Evolutionary conservation across 2,888 invertebrate species (phyloP).

Genomic region (Thecocarcelia acutangulata): DNA sequence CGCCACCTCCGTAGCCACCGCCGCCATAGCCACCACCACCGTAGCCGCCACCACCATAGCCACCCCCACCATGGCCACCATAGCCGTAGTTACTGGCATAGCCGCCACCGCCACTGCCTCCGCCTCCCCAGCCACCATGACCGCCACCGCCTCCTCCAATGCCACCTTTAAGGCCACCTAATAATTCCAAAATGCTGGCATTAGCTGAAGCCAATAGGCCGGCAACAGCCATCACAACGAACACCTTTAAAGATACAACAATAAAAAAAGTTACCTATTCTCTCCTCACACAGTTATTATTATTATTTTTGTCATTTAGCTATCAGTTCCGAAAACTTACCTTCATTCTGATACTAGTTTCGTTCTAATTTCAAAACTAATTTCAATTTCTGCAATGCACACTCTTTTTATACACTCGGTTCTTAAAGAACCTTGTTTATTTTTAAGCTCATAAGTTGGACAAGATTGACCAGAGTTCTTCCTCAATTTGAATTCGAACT

Average conservation of each 20-base stretch:
- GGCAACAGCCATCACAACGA: conserved; percentile 53
- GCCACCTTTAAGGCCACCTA: conserved; percentile 44
- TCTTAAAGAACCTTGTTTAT: neutral
- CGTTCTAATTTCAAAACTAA: conserved; percentile 49
- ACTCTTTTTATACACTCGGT: conserved; percentile 49
- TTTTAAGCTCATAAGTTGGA: no score
- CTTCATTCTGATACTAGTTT: conserved; percentile 42
- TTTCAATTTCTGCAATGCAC: neutral
- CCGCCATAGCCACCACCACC: conserved; percentile 20
- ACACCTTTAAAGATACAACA: conserved; percentile 40
- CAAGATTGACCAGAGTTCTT: conserved; percentile 16
- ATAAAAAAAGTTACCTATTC: neutral
- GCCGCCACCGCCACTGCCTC: conserved; percentile 1
- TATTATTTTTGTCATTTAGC: neutral
- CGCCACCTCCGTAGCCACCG: neutral
- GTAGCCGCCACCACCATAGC: conserved; percentile 62
- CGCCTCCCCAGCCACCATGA: conserved; percentile 16
- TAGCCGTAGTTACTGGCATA: neutral
- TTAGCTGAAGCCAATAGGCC: conserved; percentile 51
- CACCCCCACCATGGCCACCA: conserved; percentile 13
- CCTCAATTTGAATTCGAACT: conserved; percentile 7
- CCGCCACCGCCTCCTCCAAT: conserved; percentile 26
- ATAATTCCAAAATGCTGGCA: conserved; percentile 58
- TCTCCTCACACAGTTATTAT: no score
- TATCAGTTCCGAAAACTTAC: conserved; percentile 21